Conservation (phyloP, 1,140 invertebrate species). For the Luehdorfia chinensis region DNA sequence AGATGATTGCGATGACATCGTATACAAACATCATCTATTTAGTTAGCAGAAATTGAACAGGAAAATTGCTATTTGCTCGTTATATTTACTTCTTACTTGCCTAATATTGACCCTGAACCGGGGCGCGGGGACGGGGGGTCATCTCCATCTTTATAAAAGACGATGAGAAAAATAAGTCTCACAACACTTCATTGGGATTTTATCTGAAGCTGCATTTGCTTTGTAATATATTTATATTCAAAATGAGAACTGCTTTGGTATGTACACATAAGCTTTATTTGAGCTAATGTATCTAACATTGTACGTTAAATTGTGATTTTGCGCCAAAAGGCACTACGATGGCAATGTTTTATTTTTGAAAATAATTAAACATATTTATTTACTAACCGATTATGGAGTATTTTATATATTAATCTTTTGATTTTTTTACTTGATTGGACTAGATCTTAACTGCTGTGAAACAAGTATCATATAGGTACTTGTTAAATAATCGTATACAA, state of each 20-base stretch:
- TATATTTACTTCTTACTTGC: constrained; percentile 8
- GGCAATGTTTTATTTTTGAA: too few relatives aligned
- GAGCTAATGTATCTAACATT: too few relatives aligned
- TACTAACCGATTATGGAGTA: too few relatives aligned
- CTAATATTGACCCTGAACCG: constrained; percentile 12
- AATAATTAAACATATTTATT: too few relatives aligned
- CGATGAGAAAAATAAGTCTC: constrained; percentile 1
- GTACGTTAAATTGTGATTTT: too few relatives aligned
- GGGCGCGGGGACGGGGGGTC: not conserved
- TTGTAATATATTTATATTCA: not conserved
- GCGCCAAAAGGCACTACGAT: too few relatives aligned
- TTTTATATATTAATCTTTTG: too few relatives aligned
- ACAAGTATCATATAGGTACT: too few relatives aligned
- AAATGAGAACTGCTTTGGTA: constrained; percentile 15
- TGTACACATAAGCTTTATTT: too few relatives aligned
- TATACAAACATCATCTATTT: not conserved
- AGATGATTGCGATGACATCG: not conserved
- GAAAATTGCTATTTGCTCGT: constrained; percentile 29
- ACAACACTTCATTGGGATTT: not conserved
- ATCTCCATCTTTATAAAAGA: constrained; percentile 10
- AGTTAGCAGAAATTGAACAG: constrained; percentile 26
- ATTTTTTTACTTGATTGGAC: too few relatives aligned
- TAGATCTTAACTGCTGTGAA: too few relatives aligned
- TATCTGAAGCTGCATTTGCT: not conserved
- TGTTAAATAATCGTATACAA: too few relatives aligned